A percentile compares a stretch with the other conserved stretches of the same genome.
These are phyloP conservation scores for Lasius fuliginosus DNA, from an alignment of 2,888 invertebrate genomes.

Conservation along the genomic window DNA sequence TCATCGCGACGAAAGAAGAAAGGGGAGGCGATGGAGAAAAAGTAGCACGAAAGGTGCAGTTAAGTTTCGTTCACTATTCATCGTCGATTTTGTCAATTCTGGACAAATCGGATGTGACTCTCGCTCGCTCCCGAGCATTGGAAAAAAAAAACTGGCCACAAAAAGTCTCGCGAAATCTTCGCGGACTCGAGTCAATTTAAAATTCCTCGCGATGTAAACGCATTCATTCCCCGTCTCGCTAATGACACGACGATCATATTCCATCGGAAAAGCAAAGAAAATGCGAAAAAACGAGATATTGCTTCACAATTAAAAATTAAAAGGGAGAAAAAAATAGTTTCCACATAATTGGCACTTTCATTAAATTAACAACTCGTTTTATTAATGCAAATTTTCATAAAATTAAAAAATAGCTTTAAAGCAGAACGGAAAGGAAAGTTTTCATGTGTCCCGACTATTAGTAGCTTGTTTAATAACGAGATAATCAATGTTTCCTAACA, in stretches of 20 bases:
- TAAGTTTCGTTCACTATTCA: slow-evolving; percentile 17
- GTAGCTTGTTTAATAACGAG: neutral
- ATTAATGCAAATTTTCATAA: neutral
- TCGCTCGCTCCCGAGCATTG: slow-evolving; percentile 8
- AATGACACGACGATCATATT: slow-evolving; percentile 6
- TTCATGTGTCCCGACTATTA: neutral
- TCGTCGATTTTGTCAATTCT: slow-evolving; percentile 45
- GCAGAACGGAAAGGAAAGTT: neutral
- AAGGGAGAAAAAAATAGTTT: neutral
- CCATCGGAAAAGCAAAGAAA: slow-evolving; percentile 1
- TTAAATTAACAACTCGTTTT: neutral
- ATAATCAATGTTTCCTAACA: slow-evolving; percentile 12
- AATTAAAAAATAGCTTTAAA: neutral
- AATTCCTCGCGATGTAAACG: slow-evolving; percentile 32
- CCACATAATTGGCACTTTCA: neutral
- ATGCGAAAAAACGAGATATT: too few relatives aligned
- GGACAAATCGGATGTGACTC: slow-evolving; percentile 15
- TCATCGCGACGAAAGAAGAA: neutral
- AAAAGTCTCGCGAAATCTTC: slow-evolving; percentile 32
- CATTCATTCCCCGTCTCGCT: neutral
- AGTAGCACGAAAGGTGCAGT: slow-evolving; percentile 22
- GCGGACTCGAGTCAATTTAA: slow-evolving; percentile 29
- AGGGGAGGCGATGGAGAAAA: neutral
- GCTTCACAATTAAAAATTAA: neutral
- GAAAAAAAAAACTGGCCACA: neutral